phyloP scores from a whole-genome alignment of 2,797 vertebrate species.

The Australoheros facetus region DNA sequence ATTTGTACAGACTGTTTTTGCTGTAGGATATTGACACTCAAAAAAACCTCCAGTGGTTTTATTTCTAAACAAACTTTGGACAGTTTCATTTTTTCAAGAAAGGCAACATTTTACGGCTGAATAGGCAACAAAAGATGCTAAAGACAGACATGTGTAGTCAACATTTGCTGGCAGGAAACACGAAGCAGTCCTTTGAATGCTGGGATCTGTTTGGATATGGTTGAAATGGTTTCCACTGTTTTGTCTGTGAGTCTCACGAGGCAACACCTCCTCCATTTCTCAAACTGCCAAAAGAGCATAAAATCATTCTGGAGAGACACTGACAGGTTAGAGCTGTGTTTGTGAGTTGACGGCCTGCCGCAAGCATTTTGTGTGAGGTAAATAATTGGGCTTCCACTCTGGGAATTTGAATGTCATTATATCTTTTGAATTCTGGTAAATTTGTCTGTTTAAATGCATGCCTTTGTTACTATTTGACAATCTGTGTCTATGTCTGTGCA shows the following conservation, averaged over 20 bases:
- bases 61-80: background rate
- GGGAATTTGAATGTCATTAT: conserved; percentile 27
- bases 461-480: background rate
- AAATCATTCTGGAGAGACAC: conserved; percentile 2
- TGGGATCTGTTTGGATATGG: conserved; percentile 8
- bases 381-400: conserved; percentile 35
- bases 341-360: conserved; percentile 27
- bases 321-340: conserved; percentile 38
- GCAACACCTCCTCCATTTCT: conserved; percentile 15
- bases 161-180: conserved; percentile 10
- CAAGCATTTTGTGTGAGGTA: conserved; percentile 15
- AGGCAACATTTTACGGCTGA: background rate
- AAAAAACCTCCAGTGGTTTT: background rate
- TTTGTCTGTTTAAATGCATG: conserved; percentile 22
- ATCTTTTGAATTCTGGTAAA: conserved; percentile 30
- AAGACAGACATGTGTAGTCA: background rate
- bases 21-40: background rate
- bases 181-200: background rate
- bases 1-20: background rate
- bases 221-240: conserved; percentile 17
- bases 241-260: conserved; percentile 12
- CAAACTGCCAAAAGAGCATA: conserved; percentile 36
- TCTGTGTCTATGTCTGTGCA: background rate
- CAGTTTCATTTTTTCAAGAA: background rate
- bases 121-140: background rate